Base-by-base conservation (phyloP, 2,888 invertebrate species). In the Drosophila heteroneura region DNA sequence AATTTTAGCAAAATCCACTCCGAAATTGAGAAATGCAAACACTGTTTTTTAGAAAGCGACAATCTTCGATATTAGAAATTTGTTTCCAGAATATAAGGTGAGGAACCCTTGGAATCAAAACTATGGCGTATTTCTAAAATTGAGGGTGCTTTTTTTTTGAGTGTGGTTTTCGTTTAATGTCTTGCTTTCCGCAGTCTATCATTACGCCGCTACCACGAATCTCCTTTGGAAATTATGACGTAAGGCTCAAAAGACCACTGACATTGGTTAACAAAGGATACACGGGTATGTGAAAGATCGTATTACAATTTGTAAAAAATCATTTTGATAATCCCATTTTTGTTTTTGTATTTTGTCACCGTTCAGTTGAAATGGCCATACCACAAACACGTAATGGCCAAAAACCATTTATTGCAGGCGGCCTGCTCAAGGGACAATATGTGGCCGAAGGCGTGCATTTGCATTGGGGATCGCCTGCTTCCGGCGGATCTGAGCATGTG, bases 391-490 rank as follows among this genome's bases (percentile, higher is more conserved):
- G 52, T 1, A 90, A 90, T 53, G 83, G 85, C 0, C 51, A 74
- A 0, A 80, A 63, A 1, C 92, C 93, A 1, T 89, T 54, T 19
- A 81, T 93, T 19, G 79, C 64, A 0, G 91, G 92, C 1, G 92
- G 91, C 3, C 33, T 81, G 5, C 61, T 91, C 5, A 70, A 39
- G 2, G 81, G 74, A 6, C 63, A 52, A 14, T 93, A 85, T 64
- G 89, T 83, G 37, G 91, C 92, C 0, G 74, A 85, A 2, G 68
- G 70, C 5, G 32, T 92, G 0, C 93, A 93, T 37, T 97, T 97
- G 92, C 97, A 97, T 92, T 97, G 97, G 97, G 93, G 95, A 6
- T 95, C 95, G 75, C 95, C 94, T 86, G 95, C 95, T 92, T 95
- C 95, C 89, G 94, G 95, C 19, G 97, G 97, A 22, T 96, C 96